phyloP scores from a whole-genome alignment of 2,113 vertebrate species.

The Pituophis catenifer region DNA sequence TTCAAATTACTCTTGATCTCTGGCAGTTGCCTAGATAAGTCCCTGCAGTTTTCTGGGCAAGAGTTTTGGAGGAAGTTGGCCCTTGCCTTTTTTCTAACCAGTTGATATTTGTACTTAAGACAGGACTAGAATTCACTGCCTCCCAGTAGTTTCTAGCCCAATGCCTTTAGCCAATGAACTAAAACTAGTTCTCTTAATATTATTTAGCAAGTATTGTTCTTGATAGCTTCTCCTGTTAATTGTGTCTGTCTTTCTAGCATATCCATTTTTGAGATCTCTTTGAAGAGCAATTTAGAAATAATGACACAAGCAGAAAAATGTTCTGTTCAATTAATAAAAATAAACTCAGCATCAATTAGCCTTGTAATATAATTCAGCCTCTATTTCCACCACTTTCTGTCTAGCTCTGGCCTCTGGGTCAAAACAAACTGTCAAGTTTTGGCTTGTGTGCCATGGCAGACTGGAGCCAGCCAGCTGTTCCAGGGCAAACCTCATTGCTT shows the following conservation, averaged over 20 bases:
- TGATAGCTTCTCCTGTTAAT: neutral
- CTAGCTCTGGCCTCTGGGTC: neutral
- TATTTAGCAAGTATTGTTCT: neutral
- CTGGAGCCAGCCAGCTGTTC: neutral
- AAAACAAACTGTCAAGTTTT: neutral
- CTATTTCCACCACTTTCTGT: neutral
- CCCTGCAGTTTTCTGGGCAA: neutral
- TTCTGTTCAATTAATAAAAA: neutral
- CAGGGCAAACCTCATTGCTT: neutral
- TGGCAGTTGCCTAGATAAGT: neutral
- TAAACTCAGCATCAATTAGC: neutral
- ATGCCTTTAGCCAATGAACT: neutral
- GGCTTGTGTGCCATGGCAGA: neutral
- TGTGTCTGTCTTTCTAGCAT: neutral
- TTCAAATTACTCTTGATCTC: neutral
- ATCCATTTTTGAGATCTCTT: neutral
- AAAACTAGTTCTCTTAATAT: neutral
- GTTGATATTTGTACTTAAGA: neutral
- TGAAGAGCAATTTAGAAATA: neutral
- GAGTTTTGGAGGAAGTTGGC: neutral
- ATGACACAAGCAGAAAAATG: neutral
- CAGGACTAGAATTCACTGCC: neutral
- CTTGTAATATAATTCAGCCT: neutral
- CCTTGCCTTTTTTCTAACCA: neutral
- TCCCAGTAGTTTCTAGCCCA: neutral